A percentile compares a stretch with the other conserved stretches of the same genome.
Evolutionary conservation across 2,797 vertebrate species (phyloP).

Genomic region (Oceanodroma leucorhoa): DNA sequence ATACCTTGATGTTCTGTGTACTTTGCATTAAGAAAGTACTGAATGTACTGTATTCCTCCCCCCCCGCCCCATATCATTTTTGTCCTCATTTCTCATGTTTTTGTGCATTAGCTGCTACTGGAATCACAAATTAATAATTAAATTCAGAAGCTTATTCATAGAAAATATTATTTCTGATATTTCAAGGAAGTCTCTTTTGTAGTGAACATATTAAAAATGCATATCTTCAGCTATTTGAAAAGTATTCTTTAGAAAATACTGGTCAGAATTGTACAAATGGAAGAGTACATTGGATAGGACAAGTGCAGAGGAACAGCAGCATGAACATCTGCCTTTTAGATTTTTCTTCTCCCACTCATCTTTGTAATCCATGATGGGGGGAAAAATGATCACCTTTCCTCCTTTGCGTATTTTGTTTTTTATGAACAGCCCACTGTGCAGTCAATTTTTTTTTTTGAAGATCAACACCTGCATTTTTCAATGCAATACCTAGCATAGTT

Average conservation of each 20-base stretch:
- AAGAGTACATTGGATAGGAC: neutral
- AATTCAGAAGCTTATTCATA: neutral
- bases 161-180: neutral
- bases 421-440: neutral
- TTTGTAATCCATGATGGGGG: neutral
- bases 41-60: neutral
- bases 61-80: rapidly evolving
- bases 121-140: neutral
- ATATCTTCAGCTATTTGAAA: neutral
- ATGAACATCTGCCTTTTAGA: neutral
- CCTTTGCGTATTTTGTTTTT: neutral
- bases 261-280: neutral
- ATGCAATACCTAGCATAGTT: neutral
- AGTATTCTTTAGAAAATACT: neutral
- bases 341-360: neutral
- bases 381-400: rapidly evolving
- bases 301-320: neutral
- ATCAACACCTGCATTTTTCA: neutral
- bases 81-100: neutral
- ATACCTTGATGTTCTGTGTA: neutral
- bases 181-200: neutral
- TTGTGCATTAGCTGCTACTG: neutral
- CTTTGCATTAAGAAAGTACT: neutral
- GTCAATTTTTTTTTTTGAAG: rapidly evolving
- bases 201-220: neutral